A percentile compares a stretch with the other conserved stretches of the same genome.
phyloP scores from a whole-genome alignment of 2,797 vertebrate species.

The Danio albolineatus region DNA sequence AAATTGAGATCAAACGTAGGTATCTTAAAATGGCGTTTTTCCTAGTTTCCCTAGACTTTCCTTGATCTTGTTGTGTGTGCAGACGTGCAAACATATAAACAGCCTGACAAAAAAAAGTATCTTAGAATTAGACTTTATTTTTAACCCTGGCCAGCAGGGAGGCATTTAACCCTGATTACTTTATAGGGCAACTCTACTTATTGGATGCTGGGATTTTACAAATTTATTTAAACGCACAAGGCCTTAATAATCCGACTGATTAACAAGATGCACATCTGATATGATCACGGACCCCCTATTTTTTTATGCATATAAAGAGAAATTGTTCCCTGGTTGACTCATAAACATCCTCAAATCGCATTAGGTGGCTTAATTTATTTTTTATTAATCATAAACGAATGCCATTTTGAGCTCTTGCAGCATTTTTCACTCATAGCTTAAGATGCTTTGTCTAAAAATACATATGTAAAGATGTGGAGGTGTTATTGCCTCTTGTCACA shows the following conservation, averaged over 20 bases:
- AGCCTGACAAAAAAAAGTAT: constrained; percentile 48
- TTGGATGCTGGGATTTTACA: constrained; percentile 47
- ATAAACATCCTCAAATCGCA: constrained; percentile 50
- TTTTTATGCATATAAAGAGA: constrained; percentile 35
- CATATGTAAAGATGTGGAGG: constrained; percentile 57
- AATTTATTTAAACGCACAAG: constrained; percentile 57
- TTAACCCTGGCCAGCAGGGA: constrained; percentile 74
- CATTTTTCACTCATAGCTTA: constrained; percentile 33
- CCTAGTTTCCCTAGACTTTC: constrained; percentile 16
- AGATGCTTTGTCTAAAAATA: constrained; percentile 51
- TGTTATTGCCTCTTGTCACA: constrained; percentile 75
- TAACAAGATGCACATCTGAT: constrained; percentile 46
- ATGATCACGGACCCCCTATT: constrained; percentile 22
- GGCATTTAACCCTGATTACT: constrained; percentile 77
- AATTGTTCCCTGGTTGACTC: constrained; percentile 16
- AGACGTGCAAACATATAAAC: constrained; percentile 35
- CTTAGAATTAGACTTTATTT: constrained; percentile 68
- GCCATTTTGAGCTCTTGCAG: constrained; percentile 31
- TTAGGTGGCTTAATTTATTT: constrained; percentile 33
- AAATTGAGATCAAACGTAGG: constrained; percentile 9
- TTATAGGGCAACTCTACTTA: constrained; percentile 55
- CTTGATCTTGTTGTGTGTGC: constrained; percentile 28
- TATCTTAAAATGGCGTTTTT: background rate
- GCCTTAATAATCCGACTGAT: constrained; percentile 53
- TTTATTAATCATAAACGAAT: background rate